Base-by-base conservation (phyloP, 2,113 vertebrate genomes). In the Laticauda colubrina region DNA sequence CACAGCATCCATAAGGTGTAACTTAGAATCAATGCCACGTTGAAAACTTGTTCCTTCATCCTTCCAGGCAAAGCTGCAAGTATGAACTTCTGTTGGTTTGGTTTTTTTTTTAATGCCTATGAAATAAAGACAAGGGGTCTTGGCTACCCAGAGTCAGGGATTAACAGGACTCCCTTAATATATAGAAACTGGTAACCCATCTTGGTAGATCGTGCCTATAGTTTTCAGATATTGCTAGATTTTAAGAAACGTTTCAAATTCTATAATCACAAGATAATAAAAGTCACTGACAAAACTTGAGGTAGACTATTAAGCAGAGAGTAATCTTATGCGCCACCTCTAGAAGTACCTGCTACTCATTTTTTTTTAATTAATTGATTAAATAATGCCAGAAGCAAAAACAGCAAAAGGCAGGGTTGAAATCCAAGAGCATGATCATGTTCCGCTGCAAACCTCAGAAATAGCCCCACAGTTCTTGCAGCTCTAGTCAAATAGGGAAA, bases 41-140 rank as follows among this genome's bases (percentile, higher is more conserved):
- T 89, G 88, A 93, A 29, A 88, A 29, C 45, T 91, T 1, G 12
- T 26, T 57, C 20, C 7, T 57, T 57, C 39, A 15, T 23, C 26
- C 21, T 7, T 29, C 24, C 86, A n/a, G 26, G 7, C 15, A 87
- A 54, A n/a, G 14, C 87, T 34, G 24, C 18, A 54, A 95, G 92
- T 96, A 95, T 94, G 94, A 96, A 96, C 94, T 94, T 96, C 94
- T 96, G 93, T 95, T 48, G 94, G 94, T 95, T 96, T 53, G 8
- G 96, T 95, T 90, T 93, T 90, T 93, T 45, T 45, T 59, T 96
- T 92, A 88, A 48, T 4, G 69, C 90, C n/a, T 94, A 81, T 94
- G 94, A 93, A 96, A 94, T 93, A 94, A 96, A 95, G 34, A 81
- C 90, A 90, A 24, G 54, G 34, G 87, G 91, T 90, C 93, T 95